Evolutionary conservation across 2,113 vertebrate species (phyloP).

Genomic region (Tragelaphus scriptus): DNA sequence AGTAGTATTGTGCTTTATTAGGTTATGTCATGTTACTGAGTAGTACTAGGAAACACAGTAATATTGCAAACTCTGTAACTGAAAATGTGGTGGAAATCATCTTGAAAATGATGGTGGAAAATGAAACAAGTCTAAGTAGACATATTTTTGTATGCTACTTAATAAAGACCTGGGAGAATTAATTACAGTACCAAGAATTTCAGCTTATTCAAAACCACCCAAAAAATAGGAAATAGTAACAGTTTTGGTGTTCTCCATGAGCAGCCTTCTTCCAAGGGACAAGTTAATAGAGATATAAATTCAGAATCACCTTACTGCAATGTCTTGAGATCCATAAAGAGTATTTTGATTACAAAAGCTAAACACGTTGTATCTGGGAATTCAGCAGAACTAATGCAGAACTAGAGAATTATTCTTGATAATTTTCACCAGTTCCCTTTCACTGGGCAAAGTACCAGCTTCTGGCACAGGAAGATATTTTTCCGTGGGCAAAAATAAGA

Average conservation of each 20-base stretch:
- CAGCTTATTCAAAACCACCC: neutral
- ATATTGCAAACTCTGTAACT: neutral
- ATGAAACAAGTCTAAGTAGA: neutral
- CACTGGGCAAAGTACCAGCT: neutral
- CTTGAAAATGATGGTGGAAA: neutral
- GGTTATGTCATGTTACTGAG: constrained; percentile 64
- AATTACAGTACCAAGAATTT: neutral
- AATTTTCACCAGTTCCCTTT: neutral
- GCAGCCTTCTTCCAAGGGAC: neutral
- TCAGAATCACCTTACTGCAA: neutral
- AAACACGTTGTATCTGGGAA: neutral
- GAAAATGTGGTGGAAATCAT: neutral
- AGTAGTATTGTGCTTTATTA: constrained; percentile 66
- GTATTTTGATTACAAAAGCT: neutral
- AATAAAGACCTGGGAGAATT: neutral
- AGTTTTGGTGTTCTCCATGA: neutral
- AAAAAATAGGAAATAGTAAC: neutral
- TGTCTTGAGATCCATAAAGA: neutral
- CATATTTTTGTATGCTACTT: neutral
- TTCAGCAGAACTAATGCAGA: neutral
- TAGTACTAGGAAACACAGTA: constrained; percentile 52
- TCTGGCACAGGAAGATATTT: neutral
- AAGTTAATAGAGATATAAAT: neutral
- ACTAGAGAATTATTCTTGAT: neutral
- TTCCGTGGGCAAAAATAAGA: constrained; percentile 6